These are phyloP conservation scores for Danionella cerebrum DNA, from an alignment of 2,113 vertebrate species.

Conservation along the genomic window DNA sequence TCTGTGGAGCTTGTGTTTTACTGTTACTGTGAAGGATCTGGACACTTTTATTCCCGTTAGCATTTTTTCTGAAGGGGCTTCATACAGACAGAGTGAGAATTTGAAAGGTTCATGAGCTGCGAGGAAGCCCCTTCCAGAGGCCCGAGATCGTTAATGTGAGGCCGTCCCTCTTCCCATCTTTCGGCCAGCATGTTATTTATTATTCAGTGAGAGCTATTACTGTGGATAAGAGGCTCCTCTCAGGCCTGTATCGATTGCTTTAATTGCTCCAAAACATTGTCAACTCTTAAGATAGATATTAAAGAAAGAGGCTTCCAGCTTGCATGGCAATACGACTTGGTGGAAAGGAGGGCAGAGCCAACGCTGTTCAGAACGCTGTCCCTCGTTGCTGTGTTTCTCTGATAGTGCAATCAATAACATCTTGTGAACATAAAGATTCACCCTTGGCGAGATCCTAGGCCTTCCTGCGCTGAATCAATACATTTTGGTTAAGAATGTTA, in stretches of 20 bases:
- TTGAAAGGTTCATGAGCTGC: slow-evolving; percentile 7
- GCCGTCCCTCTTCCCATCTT: slow-evolving; percentile 29
- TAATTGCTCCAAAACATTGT: slow-evolving; percentile 73
- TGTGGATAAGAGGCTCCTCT: slow-evolving; percentile 69
- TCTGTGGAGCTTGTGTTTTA: neutral
- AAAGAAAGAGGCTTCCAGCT: slow-evolving; percentile 49
- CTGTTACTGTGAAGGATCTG: neutral
- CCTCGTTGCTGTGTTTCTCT: slow-evolving; percentile 47
- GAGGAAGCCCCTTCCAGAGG: slow-evolving; percentile 22
- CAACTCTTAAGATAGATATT: slow-evolving; percentile 75
- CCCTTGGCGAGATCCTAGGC: slow-evolving; percentile 34
- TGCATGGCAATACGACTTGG: slow-evolving; percentile 49
- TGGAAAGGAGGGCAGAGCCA: slow-evolving; percentile 44
- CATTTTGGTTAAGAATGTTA: neutral
- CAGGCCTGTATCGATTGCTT: slow-evolving; percentile 67
- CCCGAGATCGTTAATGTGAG: slow-evolving; percentile 42
- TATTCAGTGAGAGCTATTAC: slow-evolving; percentile 74
- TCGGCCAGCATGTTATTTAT: slow-evolving; percentile 57
- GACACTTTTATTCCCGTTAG: neutral
- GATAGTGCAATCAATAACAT: slow-evolving; percentile 53
- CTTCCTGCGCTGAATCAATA: slow-evolving; percentile 1
- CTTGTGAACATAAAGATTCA: slow-evolving; percentile 51
- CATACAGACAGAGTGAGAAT: neutral
- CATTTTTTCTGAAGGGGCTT: neutral
- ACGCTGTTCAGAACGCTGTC: slow-evolving; percentile 39